phyloP scores from a whole-genome alignment of 2,797 vertebrate species.

The Aratinga solstitialis region DNA sequence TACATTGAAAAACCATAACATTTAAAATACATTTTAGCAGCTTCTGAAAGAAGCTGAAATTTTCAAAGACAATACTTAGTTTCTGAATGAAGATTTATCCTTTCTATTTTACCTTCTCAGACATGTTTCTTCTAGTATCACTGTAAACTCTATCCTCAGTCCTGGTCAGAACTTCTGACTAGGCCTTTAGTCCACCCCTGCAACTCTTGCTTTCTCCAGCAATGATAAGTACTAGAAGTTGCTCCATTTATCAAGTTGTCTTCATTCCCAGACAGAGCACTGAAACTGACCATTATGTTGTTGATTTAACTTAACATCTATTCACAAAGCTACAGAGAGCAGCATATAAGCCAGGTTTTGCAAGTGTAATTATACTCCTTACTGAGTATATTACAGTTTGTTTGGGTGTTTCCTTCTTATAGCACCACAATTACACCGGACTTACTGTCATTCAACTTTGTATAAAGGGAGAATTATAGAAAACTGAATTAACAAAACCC shows the following conservation, averaged over 20 bases:
- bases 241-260: neutral
- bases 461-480: neutral
- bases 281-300: neutral
- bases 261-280: neutral
- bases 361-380: neutral
- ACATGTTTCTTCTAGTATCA: neutral
- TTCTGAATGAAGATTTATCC: neutral
- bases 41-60: neutral
- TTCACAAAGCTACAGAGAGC: neutral
- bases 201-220: neutral
- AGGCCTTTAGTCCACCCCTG: neutral
- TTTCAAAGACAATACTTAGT: neutral
- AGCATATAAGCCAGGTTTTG: neutral
- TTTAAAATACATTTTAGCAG: neutral
- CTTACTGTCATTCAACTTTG: neutral
- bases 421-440: rapidly evolving
- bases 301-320: neutral
- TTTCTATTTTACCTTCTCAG: neutral
- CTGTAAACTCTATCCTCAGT: neutral
- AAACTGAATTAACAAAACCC: neutral
- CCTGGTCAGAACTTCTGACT: neutral
- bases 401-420: neutral
- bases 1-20: neutral
- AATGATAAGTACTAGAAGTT: neutral
- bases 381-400: neutral